Evolutionary conservation across 2,797 vertebrate genomes (phyloP), one percentile per base, ranked within the genome.

Genomic region (Pangasius macronema): DNA sequence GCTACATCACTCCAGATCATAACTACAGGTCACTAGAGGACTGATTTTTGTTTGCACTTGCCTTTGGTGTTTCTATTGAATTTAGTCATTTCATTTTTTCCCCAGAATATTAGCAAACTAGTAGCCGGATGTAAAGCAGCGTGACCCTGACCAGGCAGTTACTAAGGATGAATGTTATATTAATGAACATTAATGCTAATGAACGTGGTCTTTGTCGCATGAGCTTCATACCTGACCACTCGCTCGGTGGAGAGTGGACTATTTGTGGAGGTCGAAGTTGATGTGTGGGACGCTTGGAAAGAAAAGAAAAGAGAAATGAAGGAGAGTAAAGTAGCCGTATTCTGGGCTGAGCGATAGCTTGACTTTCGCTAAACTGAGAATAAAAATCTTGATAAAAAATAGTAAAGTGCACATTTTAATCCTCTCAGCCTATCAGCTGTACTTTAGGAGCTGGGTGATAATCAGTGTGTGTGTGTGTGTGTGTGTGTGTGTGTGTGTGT

Each of bases 401-500:
- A 0, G 8, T 39, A 2, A 5, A 9, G 30, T 39, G 16, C 33
- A 70, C 16, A 22, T 42, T 42, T 42, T 6, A 42, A 42, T 42
- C 61, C 61, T 63, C 27, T 63, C 6, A 63, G 59, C 2, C 24
- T 24, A 4, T 67, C 59, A 61, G 22, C 59, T 61, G 59, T 61
- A 27, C 30, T 14, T n/a, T 33, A 33, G 33, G 30, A 67, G 22
- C 3, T 63, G 61, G 13, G 61, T 63, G 59, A 61, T 61, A 24
- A 61, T 65, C 10, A 24, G 18, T 59, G 8, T 61, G 36, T 70
- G 68, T 67, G 65, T 39, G 36, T 49, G 73, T n/a, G 46, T 75
- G 73, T 33, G 75, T 79, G 76, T 79, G 76, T 79, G 76, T 79
- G 76, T 57, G 75, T 77, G 75, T 59, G 33, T 27, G 91, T 83